Base-by-base conservation (phyloP, 1,140 invertebrate genomes). In the Drosophila sp. region DNA sequence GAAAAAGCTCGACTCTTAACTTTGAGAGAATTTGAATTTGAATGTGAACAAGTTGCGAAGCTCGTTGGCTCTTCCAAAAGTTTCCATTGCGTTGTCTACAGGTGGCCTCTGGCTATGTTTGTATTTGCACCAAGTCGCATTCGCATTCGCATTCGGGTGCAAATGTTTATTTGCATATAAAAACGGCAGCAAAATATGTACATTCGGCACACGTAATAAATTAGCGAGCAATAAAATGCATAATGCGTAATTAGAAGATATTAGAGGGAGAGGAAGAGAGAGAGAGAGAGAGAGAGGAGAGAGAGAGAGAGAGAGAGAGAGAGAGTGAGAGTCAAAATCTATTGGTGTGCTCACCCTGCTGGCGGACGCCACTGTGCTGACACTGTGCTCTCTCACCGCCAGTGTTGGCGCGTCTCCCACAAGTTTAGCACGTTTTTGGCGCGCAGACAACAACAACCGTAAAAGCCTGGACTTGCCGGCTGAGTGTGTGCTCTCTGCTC, bases 391-490 rank as follows among this genome's bases (percentile, higher is more conserved):
- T 63, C 71, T 51, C 36, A 21, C 46, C 16, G 18, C 7, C 25
- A 61, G 61, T 73, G 80, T 71, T 71, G 11, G 54, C 59, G 74
- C 78, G 45, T 43, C 59, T 67, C 38, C n/a, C 27, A 32, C 13
- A 16, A 66, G 8, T 14, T 16, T 51, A 53, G 64, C 50, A 58
- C 29, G 80, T 65, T 84, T 83, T 84, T 84, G 82, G 81, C 81
- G 82, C 78, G 81, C 74, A 78, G 34, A 72, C 66, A 80, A 73
- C 75, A 83, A 72, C 74, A 40, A 56, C 18, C 34, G 41, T 63
- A 58, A 36, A 32, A 70, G 56, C 54, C 50, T 48, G 54, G 70
- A 56, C 59, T 71, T 79, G 78, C 78, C 78, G 79, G 78, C 72
- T 58, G 53, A 67, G 66, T 78, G 72, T 40, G 43, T 9, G 11